A percentile compares a stretch with the other conserved stretches of the same genome.
Evolutionary conservation across 2,888 invertebrate genomes (phyloP).

Genomic region (Brachynemurus nebulosus): DNA sequence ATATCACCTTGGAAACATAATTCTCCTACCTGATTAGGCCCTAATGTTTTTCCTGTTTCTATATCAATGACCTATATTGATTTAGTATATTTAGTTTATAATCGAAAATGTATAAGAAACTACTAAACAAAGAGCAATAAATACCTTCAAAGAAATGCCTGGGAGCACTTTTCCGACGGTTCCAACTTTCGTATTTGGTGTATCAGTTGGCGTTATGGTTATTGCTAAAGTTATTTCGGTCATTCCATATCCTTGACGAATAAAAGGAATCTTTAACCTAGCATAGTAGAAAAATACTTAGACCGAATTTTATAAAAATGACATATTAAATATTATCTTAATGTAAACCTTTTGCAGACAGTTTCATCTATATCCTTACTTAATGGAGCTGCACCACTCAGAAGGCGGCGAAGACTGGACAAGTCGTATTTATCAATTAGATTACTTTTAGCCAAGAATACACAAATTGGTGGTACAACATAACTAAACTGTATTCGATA

Average conservation of each 20-base stretch:
- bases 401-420: too few relatives aligned
- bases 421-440: too few relatives aligned
- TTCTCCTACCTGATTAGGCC: conserved; percentile 61
- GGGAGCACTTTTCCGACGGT: conserved; percentile 52
- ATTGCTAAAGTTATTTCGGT: conserved; percentile 60
- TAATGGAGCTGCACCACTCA: too few relatives aligned
- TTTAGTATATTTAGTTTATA: background rate
- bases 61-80: conserved; percentile 35
- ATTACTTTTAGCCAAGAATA: too few relatives aligned
- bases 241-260: conserved; percentile 65
- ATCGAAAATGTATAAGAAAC: background rate
- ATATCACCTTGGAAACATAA: conserved; percentile 67
- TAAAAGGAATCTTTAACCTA: conserved; percentile 34
- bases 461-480: too few relatives aligned
- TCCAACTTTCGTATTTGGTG: conserved; percentile 45
- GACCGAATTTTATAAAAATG: too few relatives aligned
- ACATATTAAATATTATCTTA: too few relatives aligned
- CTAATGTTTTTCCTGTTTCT: conserved; percentile 46
- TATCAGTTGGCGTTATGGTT: conserved; percentile 28
- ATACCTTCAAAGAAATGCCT: conserved; percentile 45
- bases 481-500: too few relatives aligned
- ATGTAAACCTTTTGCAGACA: too few relatives aligned
- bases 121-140: background rate
- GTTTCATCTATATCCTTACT: too few relatives aligned
- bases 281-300: too few relatives aligned